Evolutionary conservation across 2,113 vertebrate genomes (phyloP).

Genomic region (Prochilodus magdalenae): DNA sequence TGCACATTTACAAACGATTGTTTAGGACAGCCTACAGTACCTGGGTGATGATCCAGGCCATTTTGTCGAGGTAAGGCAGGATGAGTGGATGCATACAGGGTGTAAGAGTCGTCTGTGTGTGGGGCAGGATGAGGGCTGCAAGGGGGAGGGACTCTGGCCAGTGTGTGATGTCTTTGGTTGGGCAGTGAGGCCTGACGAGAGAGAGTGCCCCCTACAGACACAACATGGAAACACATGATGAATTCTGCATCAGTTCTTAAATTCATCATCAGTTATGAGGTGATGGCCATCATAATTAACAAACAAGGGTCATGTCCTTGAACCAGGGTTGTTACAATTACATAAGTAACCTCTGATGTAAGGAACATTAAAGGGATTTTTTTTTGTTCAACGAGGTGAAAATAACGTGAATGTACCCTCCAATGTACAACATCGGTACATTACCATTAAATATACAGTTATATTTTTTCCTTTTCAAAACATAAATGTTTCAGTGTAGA

Average conservation of each 20-base stretch:
- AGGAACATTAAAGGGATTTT: no score
- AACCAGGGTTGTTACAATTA: background rate
- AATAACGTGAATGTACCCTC: no score
- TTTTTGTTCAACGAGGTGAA: no score
- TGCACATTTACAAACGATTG: background rate
- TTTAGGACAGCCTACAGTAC: conserved; percentile 35
- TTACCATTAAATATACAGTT: no score
- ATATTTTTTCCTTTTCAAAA: no score
- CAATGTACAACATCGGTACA: no score
- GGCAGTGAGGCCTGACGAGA: conserved; percentile 76
- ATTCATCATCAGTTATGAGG: background rate
- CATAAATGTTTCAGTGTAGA: no score
- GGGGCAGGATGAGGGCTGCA: conserved; percentile 61
- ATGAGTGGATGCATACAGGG: conserved; percentile 63
- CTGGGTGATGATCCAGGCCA: conserved; percentile 57
- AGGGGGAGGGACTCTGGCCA: conserved; percentile 69
- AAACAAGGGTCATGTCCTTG: background rate
- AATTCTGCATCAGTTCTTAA: conserved; percentile 15
- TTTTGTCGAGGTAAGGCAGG: conserved; percentile 48
- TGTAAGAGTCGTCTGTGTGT: conserved; percentile 76
- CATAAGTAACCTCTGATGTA: no score
- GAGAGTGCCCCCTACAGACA: conserved; percentile 80
- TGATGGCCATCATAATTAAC: background rate
- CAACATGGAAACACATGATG: conserved; percentile 66
- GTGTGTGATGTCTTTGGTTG: conserved; percentile 75